These are phyloP conservation scores for Periophthalmus modestus DNA, from an alignment of 2,113 vertebrate species.

Conservation along the genomic window DNA sequence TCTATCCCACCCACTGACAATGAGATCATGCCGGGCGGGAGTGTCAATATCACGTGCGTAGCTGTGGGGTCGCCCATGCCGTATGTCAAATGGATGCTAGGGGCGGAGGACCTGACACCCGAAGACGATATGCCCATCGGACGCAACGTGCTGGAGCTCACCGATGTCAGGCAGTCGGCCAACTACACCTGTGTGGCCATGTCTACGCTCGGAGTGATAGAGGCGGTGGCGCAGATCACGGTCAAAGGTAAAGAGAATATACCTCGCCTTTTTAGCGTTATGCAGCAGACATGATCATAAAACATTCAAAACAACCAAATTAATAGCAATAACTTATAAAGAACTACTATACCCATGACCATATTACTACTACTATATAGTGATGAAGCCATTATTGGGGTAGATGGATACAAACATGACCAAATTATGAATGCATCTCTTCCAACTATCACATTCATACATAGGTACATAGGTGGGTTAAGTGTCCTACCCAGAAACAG, in stretches of 20 bases:
- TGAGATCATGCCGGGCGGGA: slow-evolving; percentile 99
- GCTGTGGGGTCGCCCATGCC: slow-evolving; percentile 99
- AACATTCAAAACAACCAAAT: too few relatives aligned
- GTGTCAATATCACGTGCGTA: slow-evolving; percentile 98
- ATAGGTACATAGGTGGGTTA: too few relatives aligned
- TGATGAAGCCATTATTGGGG: too few relatives aligned
- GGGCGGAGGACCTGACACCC: slow-evolving; percentile 95
- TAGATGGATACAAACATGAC: too few relatives aligned
- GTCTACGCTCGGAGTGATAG: slow-evolving; percentile 98
- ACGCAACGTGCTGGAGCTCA: slow-evolving; percentile 97
- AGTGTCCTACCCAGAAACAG: too few relatives aligned
- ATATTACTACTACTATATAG: too few relatives aligned
- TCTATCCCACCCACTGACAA: slow-evolving; percentile 98
- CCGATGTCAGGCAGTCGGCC: slow-evolving; percentile 96
- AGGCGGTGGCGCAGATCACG: slow-evolving; percentile 97
- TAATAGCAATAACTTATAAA: too few relatives aligned
- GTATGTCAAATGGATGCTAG: slow-evolving; percentile 99
- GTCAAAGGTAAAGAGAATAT: slow-evolving; percentile 87
- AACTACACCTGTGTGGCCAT: slow-evolving; percentile 99
- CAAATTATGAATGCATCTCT: too few relatives aligned
- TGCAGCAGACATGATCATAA: too few relatives aligned
- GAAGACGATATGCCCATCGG: slow-evolving; percentile 99
- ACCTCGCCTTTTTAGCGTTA: too few relatives aligned
- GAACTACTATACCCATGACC: too few relatives aligned
- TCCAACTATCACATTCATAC: too few relatives aligned